Evolutionary conservation across 92 coral and sea anemone species (phyloP).

Genomic region (Epizoanthus fatuus): DNA sequence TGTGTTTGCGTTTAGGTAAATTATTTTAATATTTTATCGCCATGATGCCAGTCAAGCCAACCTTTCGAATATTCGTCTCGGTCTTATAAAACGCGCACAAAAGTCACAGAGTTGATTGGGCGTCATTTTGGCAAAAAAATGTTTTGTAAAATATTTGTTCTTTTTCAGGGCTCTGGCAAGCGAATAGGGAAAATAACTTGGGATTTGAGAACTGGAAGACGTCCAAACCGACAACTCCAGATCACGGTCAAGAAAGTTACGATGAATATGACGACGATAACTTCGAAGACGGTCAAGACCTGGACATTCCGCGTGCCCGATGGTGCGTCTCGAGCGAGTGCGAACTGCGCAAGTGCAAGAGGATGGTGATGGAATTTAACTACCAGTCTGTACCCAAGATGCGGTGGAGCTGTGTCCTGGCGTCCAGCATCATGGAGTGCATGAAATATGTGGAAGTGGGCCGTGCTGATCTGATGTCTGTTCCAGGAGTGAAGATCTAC

Average conservation of each 20-base stretch:
- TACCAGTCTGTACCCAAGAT: constrained; percentile 47
- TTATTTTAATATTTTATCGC: no score
- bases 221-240: background rate
- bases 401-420: constrained; percentile 66
- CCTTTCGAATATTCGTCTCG: no score
- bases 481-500: constrained; percentile 66
- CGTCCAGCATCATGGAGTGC: constrained; percentile 27
- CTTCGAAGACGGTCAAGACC: no score
- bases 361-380: constrained; percentile 70
- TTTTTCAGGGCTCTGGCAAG: background rate
- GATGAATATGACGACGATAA: background rate
- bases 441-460: constrained; percentile 55
- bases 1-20: no score
- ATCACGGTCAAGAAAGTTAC: background rate
- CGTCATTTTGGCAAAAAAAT: no score
- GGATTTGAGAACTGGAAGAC: background rate
- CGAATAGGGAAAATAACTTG: background rate
- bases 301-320: constrained; percentile 39
- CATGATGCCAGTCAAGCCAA: no score
- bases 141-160: background rate
- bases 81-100: no score
- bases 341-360: constrained; percentile 68
- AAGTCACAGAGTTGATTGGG: no score
- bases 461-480: constrained; percentile 58
- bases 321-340: constrained; percentile 58